A percentile compares a stretch with the other conserved stretches of the same genome.
phyloP scores from a whole-genome alignment of 2,888 invertebrate genomes.

The Keiferia lycopersicella region DNA sequence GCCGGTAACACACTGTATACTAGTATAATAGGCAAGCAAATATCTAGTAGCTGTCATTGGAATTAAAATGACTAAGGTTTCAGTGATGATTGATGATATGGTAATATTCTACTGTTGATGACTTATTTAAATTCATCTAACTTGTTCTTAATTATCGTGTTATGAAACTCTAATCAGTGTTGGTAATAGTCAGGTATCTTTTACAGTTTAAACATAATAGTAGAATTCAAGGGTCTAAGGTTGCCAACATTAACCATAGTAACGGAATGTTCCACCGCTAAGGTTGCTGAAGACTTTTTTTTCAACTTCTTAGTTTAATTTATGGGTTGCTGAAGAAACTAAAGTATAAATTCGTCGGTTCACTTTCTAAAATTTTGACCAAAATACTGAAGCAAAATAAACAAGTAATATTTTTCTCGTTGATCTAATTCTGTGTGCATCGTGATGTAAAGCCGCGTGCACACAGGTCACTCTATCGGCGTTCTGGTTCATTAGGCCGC shows the following conservation, averaged over 20 bases:
- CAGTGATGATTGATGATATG: not conserved
- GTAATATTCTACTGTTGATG: not conserved
- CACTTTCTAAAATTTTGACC: no score
- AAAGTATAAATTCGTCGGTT: no score
- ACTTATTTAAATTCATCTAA: not conserved
- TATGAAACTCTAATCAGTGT: no score
- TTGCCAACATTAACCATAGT: no score
- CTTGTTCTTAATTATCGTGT: no score
- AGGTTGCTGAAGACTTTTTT: no score
- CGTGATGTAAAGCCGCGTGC: conserved; percentile 50
- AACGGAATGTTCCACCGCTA: no score
- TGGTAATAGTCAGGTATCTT: no score
- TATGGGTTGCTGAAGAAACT: no score
- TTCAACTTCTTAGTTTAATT: no score
- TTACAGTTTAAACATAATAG: no score
- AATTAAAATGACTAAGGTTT: conserved; percentile 1
- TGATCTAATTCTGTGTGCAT: conserved; percentile 41
- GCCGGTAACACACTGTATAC: conserved; percentile 2
- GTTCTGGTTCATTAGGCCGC: conserved; percentile 75
- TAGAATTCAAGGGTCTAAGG: no score
- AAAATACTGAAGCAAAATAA: not conserved
- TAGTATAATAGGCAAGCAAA: conserved; percentile 6
- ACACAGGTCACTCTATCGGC: conserved; percentile 69
- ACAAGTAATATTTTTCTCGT: not conserved
- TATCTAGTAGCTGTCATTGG: conserved; percentile 14